These are phyloP conservation scores for Ptyas mucosa DNA, from an alignment of 2,113 vertebrate species.

Conservation along the genomic window DNA sequence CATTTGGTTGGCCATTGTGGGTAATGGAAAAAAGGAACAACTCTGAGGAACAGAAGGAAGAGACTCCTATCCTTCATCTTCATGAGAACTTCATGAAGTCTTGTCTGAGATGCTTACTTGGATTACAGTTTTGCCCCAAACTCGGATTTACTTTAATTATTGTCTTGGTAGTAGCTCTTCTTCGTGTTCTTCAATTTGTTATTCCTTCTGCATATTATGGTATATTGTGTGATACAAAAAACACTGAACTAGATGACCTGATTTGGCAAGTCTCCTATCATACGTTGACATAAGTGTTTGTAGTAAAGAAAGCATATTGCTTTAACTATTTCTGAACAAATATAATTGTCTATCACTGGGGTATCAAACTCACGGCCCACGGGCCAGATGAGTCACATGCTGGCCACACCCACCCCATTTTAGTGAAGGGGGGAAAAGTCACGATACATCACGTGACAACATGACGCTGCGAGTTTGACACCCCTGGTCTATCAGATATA, in stretches of 20 bases:
- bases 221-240: background rate
- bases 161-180: background rate
- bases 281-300: background rate
- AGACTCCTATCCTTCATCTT: background rate
- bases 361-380: too few relatives aligned
- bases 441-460: too few relatives aligned
- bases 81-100: background rate
- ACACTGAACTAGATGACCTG: background rate
- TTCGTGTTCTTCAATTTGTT: background rate
- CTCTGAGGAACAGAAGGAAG: background rate
- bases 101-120: background rate
- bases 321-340: background rate
- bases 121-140: background rate
- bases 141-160: background rate
- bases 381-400: too few relatives aligned
- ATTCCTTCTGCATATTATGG: background rate
- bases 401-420: too few relatives aligned
- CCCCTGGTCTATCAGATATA: too few relatives aligned
- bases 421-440: too few relatives aligned
- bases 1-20: background rate
- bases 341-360: background rate
- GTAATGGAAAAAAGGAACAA: background rate
- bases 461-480: background rate
- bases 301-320: background rate
- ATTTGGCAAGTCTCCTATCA: background rate